Evolutionary conservation across 2,888 invertebrate species (phyloP).

Genomic region (Tetragnatha montana): DNA sequence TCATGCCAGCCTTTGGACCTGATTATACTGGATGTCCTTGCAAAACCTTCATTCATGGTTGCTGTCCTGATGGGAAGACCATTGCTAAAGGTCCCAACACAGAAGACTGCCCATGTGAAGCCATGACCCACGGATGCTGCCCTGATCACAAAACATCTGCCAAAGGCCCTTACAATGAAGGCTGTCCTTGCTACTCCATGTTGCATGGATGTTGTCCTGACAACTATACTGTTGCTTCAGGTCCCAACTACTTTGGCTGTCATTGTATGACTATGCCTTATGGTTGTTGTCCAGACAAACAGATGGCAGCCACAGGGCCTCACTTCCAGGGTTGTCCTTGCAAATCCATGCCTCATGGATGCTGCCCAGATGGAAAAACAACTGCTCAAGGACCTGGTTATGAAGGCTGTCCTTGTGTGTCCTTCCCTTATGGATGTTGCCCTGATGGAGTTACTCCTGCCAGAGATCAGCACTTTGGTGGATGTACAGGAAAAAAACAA

Average conservation of each 20-base stretch:
- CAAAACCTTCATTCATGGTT: constrained; percentile 76
- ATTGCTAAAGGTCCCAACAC: constrained; percentile 79
- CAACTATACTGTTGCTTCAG: constrained; percentile 85
- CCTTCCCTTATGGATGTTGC: constrained; percentile 89
- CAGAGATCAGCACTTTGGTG: constrained; percentile 81
- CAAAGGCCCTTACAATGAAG: constrained; percentile 78
- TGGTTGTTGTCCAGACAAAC: constrained; percentile 91
- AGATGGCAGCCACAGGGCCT: constrained; percentile 77
- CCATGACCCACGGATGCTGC: constrained; percentile 79
- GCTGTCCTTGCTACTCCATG: constrained; percentile 81
- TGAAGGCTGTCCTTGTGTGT: constrained; percentile 79
- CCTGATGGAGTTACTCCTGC: constrained; percentile 88
- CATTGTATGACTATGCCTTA: constrained; percentile 77
- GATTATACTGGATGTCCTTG: constrained; percentile 73
- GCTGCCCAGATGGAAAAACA: constrained; percentile 76
- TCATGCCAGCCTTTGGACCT: constrained; percentile 74
- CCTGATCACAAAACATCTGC: constrained; percentile 78
- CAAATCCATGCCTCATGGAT: constrained; percentile 76
- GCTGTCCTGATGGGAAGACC: constrained; percentile 83
- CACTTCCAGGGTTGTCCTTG: constrained; percentile 81
- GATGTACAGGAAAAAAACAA: constrained; percentile 73
- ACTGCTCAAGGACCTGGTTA: constrained; percentile 72
- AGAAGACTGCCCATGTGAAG: constrained; percentile 73
- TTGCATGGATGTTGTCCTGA: constrained; percentile 92
- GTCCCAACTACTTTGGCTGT: constrained; percentile 82